Conservation (phyloP, 2,888 invertebrate species). For the Dryadula phaetusa region DNA sequence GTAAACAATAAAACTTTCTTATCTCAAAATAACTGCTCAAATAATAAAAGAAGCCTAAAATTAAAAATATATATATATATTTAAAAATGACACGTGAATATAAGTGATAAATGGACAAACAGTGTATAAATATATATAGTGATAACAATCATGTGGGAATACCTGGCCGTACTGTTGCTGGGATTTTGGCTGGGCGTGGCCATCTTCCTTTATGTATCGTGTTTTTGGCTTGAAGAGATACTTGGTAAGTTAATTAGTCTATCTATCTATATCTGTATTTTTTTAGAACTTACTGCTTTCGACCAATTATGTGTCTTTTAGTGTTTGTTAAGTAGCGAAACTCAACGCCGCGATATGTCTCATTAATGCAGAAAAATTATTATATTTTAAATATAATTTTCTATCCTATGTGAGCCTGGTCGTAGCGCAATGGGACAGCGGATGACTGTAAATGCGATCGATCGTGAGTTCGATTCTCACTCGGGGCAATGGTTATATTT, state of each 20-base stretch:
- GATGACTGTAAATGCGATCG: too few species aligned
- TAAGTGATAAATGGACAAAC: conserved; percentile 16
- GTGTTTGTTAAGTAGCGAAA: neutral
- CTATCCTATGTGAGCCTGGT: too few species aligned
- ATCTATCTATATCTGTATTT: neutral
- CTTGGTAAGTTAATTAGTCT: conserved; percentile 80
- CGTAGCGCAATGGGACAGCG: too few species aligned
- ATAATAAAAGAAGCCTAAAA: neutral
- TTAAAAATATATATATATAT: conserved; percentile 1
- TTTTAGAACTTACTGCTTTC: neutral
- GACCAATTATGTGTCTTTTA: neutral
- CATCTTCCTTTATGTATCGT: conserved; percentile 79
- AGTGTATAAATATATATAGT: conserved; percentile 8
- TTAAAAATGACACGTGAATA: conserved; percentile 15
- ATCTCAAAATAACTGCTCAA: neutral
- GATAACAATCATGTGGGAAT: conserved; percentile 71
- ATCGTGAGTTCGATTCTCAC: too few species aligned
- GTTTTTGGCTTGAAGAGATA: conserved; percentile 85
- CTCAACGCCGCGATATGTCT: neutral
- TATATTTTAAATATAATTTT: neutral
- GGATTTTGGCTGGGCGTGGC: conserved; percentile 82
- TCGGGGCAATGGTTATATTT: too few species aligned
- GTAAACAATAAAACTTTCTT: neutral
- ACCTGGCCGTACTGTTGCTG: conserved; percentile 71
- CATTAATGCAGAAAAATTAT: neutral